Evolutionary conservation across 2,888 invertebrate genomes (phyloP), one percentile per base, ranked within the genome.

Genomic region (Hirtodrosophila duncani): DNA sequence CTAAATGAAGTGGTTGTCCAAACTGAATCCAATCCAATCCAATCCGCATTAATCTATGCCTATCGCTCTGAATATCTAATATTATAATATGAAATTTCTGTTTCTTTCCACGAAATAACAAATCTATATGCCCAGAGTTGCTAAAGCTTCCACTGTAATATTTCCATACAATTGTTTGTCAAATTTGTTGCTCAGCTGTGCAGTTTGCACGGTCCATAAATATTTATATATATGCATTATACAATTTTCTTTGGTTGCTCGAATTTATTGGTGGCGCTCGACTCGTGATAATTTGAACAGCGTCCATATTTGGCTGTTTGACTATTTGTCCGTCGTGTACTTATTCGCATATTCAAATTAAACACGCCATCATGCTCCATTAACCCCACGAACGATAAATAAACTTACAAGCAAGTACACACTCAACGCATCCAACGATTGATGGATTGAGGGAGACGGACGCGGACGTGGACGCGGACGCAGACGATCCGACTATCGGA

Each of bases 341-440:
- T 42, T 27, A 31, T 57, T 46, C 48, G 45, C 50, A 66, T 41
- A 65, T 60, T 70, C 52, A 57, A 75, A 67, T 63, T 79, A 51
- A 53, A 72, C 65, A 46, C 62, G 62, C 65, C 72, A 77, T 71
- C 77, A 65, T 80, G 77, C 65, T 71, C 77, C 68, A 77, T 67
- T 71, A 71, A 71, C 79, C 79, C 70, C 49, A 34, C 27, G 10
- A 29, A n/a, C 24, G 43, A 23, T 34, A 33, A 27, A 33, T 29
- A 29, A 16, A 44, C 11, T 7, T n/a, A 2, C n/a, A n/a, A n/a
- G n/a, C n/a, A n/a, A 1, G 6, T 14, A 3, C 5, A 13, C 6
- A 39, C 17, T 18, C 3, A 2, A 7, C 1, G 11, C 10, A n/a
- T 4, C 4, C 3, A 6, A n/a, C 8, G 34, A 5, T 10, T 6